Evolutionary conservation across 2,888 invertebrate species (phyloP), one percentile per base, ranked within the genome.

Genomic region (Amiota minor): DNA sequence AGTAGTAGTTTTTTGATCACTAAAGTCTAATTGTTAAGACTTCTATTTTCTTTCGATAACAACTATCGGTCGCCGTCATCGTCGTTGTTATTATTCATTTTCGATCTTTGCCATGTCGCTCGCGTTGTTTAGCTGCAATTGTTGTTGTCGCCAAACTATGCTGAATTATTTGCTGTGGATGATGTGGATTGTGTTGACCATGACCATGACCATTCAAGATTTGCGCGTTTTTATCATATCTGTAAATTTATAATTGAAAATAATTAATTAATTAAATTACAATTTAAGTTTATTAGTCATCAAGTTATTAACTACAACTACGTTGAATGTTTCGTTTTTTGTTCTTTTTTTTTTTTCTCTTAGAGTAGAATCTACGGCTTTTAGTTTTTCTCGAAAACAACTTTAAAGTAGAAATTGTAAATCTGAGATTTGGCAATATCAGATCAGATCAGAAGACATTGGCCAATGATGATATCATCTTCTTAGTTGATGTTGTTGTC

Each of bases 221-320:
- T 77, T 75, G 77, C 67, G 81, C 79, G 83, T 81, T 87, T 88
- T 88, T 88, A 87, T 88, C 87, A 80, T 86, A 83, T 80, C 87
- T 88, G 78, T 14, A 76, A 74, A 12, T 55, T 16, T 14, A 56
- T 6, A 59, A 49, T 61, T 53, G n/a, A n/a, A 35, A 35, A 6
- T 35, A 35, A 35, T 35, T 35, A 20, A 11, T 59, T 12, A n/a
- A 59, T 9, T 59, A 12, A 59, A 20, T 59, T 20, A 18, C 20
- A 20, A 11, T 59, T 16, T 20, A 20, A 20, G 9, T 59, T 59
- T 16, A 20, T 59, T 59, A 59, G 59, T 59, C 9, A 12, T 20
- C 3, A 20, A 59, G 70, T 67, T 75, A 76, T 77, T 75, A 75
- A 71, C 76, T 12, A 23, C 10, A 81, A 83, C 84, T 82, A 82